Base-by-base conservation (phyloP, 2,888 invertebrate genomes). In the Gisinianus flammeolus region DNA sequence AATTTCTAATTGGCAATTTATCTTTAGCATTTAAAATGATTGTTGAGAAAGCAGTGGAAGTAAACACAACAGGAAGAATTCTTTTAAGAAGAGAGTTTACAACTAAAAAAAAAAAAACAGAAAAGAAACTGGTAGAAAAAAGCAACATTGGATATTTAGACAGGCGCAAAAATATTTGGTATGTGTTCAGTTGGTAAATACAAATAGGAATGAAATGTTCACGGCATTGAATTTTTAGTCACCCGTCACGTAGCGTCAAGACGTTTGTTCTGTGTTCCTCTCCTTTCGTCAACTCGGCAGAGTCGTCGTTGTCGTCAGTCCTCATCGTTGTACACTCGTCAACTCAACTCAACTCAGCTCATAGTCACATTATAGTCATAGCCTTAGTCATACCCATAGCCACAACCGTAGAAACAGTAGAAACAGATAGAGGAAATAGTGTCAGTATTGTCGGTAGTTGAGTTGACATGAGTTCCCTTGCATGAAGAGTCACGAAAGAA, bases 371-470 rank as follows among this genome's bases (percentile, higher is more conserved):
- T n/a, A n/a, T n/a, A n/a, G n/a, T n/a, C n/a, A n/a, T n/a, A n/a
- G n/a, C n/a, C n/a, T n/a, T n/a, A n/a, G n/a, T n/a, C n/a, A n/a
- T n/a, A 44, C 19, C 19, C 19, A 19, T 44, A 44, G 44, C 44
- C 44, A 44, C 44, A 44, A 44, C 44, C 19, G 56, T n/a, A 56
- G 1, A 58, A n/a, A 58, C 58, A 58, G n/a, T 12, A 70, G 44
- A 31, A 19, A 72, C 58, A 70, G 72, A 72, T 72, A 44, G 66
- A 74, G 74, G 74, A 74, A 74, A 74, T 74, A 74, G 74, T 74
- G 74, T 72, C 72, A 72, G 72, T 72, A 72, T 72, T 72, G 72
- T 74, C 74, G 74, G 74, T 64, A 74, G 74, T 74, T 74, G 73
- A 74, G 52, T 74, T 74, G 74, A 74, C 74, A 74, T 66, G 52